phyloP scores from a whole-genome alignment of 2,888 invertebrate genomes.

The Campopleginae sp. region DNA sequence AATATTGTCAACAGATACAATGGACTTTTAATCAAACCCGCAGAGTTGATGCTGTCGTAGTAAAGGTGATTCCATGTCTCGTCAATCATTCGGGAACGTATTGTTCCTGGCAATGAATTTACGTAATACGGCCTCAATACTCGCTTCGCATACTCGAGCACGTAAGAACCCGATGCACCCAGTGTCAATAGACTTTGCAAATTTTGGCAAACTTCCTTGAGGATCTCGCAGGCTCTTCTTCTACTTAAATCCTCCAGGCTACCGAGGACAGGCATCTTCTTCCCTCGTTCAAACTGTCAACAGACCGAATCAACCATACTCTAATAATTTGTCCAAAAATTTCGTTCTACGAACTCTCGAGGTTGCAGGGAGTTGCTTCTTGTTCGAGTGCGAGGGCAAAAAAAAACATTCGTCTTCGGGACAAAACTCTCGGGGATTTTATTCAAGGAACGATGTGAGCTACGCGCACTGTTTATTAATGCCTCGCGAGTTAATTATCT shows the following conservation, averaged over 20 bases:
- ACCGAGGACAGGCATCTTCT: constrained; percentile 82
- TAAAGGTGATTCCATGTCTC: constrained; percentile 82
- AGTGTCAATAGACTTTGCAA: constrained; percentile 82
- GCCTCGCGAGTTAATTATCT: constrained; percentile 57
- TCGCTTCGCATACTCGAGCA: constrained; percentile 80
- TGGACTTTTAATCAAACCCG: constrained; percentile 81
- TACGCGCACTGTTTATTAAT: constrained; percentile 63
- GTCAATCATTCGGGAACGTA: constrained; percentile 82
- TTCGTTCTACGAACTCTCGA: constrained; percentile 44
- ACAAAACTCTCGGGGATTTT: constrained; percentile 50
- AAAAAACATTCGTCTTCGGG: constrained; percentile 1
- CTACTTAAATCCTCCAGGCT: constrained; percentile 82
- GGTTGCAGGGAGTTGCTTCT: background rate
- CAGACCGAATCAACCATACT: constrained; percentile 5
- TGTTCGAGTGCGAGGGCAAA: background rate
- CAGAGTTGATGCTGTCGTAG: constrained; percentile 80
- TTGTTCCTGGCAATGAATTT: constrained; percentile 80
- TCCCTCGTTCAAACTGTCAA: constrained; percentile 18
- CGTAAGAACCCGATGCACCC: constrained; percentile 79
- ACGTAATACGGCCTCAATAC: constrained; percentile 82
- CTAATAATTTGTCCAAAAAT: too few relatives aligned
- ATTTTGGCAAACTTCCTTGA: constrained; percentile 82
- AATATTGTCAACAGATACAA: constrained; percentile 82
- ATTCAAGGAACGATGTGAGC: constrained; percentile 54
- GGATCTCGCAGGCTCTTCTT: constrained; percentile 82